Evolutionary conservation across 1,140 invertebrate species (phyloP), one percentile per base, ranked within the genome.

Genomic region (Tyrophagus putrescentiae): DNA sequence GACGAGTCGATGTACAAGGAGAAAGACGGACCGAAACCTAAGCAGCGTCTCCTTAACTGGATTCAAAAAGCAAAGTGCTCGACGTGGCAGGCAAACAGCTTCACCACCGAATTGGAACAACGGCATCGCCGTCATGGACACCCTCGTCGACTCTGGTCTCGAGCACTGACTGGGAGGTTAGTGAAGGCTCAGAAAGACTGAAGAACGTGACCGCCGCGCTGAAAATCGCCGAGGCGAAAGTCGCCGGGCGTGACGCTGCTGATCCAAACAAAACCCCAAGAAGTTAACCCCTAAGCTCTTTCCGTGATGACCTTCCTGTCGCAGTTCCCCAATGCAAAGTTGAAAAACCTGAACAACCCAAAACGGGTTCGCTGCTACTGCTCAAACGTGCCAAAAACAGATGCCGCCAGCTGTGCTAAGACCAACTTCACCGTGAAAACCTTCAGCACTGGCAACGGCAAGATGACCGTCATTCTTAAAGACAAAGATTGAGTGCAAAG

Each of bases 231-330:
- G 87, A 93, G 69, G 83, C n/a, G n/a, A n/a, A n/a, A 94, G 71
- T 90, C 84, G 84, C 75, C 95, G 3, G 84, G 85, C 70, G 81
- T 95, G 61, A 85, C 85, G 59, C 86, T 90, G 81, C 76, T 95
- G 18, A 88, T 95, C 62, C n/a, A n/a, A n/a, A n/a, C n/a, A n/a
- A 86, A 82, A 73, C 89, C 90, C 6, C 85, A 91, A 68, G 90
- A 95, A 75, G 81, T 87, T 29, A 90, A 90, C 73, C 87, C 88
- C 4, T 90, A 92, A 68, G 83, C 93, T 54, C 78, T 88, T 72
- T 89, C 85, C n/a, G 90, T 95, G 85, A 95, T 95, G 90, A 95
- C 90, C 0, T 95, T 93, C 70, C 75, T 95, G 58, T 87, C 87
- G 31, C 88, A 95, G 71, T 94, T 88, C 76, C 89, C 90, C 36